These are phyloP conservation scores for Scrobipalpa atriplicella DNA, from an alignment of 2,888 invertebrate species.

Conservation along the genomic window DNA sequence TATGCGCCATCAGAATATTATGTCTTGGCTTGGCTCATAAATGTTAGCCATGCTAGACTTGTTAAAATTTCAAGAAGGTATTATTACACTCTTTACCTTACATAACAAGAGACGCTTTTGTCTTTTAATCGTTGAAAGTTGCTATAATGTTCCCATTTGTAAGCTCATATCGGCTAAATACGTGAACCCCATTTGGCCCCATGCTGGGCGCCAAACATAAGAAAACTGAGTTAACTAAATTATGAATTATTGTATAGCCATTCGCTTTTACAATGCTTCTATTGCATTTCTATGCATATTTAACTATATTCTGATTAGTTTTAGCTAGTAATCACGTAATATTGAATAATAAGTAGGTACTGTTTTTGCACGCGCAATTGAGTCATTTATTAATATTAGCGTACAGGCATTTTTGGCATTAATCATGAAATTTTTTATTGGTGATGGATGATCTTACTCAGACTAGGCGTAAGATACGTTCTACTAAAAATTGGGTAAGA, in stretches of 20 bases:
- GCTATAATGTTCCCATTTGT: conserved; percentile 5
- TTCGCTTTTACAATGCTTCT: not conserved
- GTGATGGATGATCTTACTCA: not conserved
- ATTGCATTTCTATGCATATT: too few relatives aligned
- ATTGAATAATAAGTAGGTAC: too few relatives aligned
- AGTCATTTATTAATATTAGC: too few relatives aligned
- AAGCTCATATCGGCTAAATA: conserved; percentile 12
- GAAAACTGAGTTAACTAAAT: not conserved
- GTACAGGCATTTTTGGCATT: too few relatives aligned
- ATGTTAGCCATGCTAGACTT: not conserved
- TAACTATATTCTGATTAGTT: too few relatives aligned
- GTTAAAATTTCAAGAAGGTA: not conserved
- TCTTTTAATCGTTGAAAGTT: conserved; percentile 11
- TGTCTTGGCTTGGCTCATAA: too few relatives aligned
- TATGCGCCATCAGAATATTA: too few relatives aligned
- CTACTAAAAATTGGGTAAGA: conserved; percentile 62
- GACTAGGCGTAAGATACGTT: conserved; percentile 24
- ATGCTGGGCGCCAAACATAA: not conserved
- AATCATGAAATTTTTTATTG: not conserved
- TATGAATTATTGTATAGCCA: not conserved
- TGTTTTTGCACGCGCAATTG: too few relatives aligned
- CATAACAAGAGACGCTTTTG: not conserved
- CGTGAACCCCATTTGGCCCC: not conserved
- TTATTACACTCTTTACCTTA: not conserved
- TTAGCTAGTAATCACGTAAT: too few relatives aligned